These are phyloP conservation scores for Ligdia adustata DNA, from an alignment of 2,888 invertebrate genomes.

Conservation along the genomic window DNA sequence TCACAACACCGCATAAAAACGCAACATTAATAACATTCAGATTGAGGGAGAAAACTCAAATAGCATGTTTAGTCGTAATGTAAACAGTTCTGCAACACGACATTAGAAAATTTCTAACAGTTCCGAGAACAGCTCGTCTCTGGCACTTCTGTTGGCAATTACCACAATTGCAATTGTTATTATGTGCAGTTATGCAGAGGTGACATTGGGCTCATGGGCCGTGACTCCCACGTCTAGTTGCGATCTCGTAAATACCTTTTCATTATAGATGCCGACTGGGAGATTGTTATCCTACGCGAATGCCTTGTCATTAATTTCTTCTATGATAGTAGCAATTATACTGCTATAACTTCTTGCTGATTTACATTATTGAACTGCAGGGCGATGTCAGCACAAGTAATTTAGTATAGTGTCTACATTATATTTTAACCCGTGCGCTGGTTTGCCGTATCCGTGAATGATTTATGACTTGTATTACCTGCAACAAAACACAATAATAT, in stretches of 20 bases:
- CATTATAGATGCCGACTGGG: constrained; percentile 31
- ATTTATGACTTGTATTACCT: constrained; percentile 40
- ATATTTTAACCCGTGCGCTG: too few relatives aligned
- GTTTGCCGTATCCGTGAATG: too few relatives aligned
- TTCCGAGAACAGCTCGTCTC: constrained; percentile 49
- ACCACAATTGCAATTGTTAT: constrained; percentile 53
- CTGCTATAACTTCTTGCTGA: background rate
- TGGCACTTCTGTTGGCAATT: constrained; percentile 48
- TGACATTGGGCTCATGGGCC: constrained; percentile 42
- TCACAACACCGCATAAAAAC: constrained; percentile 11
- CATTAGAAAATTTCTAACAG: constrained; percentile 41
- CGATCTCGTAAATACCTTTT: constrained; percentile 32
- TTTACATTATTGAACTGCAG: too few relatives aligned
- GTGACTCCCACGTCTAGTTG: constrained; percentile 27
- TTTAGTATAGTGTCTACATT: too few relatives aligned
- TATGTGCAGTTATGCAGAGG: constrained; percentile 45
- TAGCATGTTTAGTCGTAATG: constrained; percentile 31
- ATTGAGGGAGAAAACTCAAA: constrained; percentile 26
- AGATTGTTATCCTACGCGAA: constrained; percentile 4
- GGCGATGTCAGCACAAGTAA: too few relatives aligned
- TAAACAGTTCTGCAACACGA: constrained; percentile 30
- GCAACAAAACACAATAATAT: constrained; percentile 39
- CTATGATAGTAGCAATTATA: constrained; percentile 3
- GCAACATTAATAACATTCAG: constrained; percentile 21
- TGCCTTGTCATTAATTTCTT: constrained; percentile 6